Evolutionary conservation across 2,113 vertebrate genomes (phyloP), one percentile per base, ranked within the genome.

Genomic region (Anseranas semipalmata): DNA sequence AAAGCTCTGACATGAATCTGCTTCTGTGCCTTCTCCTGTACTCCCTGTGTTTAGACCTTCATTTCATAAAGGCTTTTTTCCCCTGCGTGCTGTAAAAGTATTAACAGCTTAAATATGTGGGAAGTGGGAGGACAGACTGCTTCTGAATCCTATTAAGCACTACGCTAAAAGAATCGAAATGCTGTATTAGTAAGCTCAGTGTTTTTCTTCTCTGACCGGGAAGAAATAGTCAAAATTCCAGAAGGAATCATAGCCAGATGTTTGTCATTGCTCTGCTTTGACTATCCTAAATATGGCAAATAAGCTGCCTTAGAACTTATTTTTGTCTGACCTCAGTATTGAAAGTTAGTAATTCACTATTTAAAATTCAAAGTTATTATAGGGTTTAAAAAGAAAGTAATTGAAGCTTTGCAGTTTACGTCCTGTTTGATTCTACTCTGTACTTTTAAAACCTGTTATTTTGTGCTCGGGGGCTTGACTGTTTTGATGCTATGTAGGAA

Each of bases 151-250:
- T 93, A 70, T 91, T 96, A 97, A 90, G 91, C 25, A 3, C 84
- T 55, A 0, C 58, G 68, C 79, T 68, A 67, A 68, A 76, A 87
- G 86, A 70, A 56, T 70, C 0, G 63, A 67, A 93, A 66, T 95
- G 89, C 80, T 70, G 3, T 96, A 67, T 82, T 77, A 93, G 90
- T 77, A 80, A 96, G 83, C 83, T 96, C 94, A 35, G 50, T 96
- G 94, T 94, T 97, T 96, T 93, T 55, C 89, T 96, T 89, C 89
- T 76, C 77, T 92, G 92, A 53, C 95, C 7, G 48, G 95, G 83
- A 95, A 97, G 91, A 97, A 97, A 97, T 96, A 97, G 90, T 95
- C 96, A 94, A 63, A 96, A 98, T 98, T 98, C 97, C 97, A 97
- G 88, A 96, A 96, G 91, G 97, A 94, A 95, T 96, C 85, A n/a